Evolutionary conservation across 2,797 vertebrate genomes (phyloP).

Genomic region (Anabas testudineus): DNA sequence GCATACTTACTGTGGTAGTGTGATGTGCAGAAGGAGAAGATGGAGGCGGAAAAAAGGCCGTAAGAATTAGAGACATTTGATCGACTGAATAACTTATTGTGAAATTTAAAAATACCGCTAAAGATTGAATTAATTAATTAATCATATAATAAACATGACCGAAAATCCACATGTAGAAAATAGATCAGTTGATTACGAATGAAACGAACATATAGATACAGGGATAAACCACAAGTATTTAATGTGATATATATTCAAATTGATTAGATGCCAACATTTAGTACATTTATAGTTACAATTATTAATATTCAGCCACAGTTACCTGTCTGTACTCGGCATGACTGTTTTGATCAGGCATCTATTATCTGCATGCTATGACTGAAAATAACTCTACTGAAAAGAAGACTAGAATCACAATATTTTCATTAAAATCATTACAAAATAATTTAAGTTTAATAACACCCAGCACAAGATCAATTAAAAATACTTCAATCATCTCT

Average conservation of each 20-base stretch:
- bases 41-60: constrained; percentile 4
- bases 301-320: neutral
- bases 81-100: constrained; percentile 7
- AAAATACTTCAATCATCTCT: neutral
- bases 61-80: neutral
- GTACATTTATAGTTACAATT: neutral
- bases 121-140: too few relatives aligned
- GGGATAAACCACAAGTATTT: too few relatives aligned
- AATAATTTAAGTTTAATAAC: neutral
- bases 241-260: neutral
- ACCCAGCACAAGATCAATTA: neutral
- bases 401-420: neutral
- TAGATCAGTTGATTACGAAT: too few relatives aligned
- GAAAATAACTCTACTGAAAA: neutral
- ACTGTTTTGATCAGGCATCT: neutral
- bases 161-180: too few relatives aligned
- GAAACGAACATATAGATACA: too few relatives aligned
- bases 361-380: neutral
- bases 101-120: constrained; percentile 2
- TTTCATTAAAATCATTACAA: too few relatives aligned
- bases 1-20: constrained; percentile 25
- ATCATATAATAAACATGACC: too few relatives aligned
- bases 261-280: neutral
- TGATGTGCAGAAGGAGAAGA: constrained; percentile 8
- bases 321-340: neutral